Base-by-base conservation (phyloP, 2,797 vertebrate genomes). In the Gambelia wislizenii region DNA sequence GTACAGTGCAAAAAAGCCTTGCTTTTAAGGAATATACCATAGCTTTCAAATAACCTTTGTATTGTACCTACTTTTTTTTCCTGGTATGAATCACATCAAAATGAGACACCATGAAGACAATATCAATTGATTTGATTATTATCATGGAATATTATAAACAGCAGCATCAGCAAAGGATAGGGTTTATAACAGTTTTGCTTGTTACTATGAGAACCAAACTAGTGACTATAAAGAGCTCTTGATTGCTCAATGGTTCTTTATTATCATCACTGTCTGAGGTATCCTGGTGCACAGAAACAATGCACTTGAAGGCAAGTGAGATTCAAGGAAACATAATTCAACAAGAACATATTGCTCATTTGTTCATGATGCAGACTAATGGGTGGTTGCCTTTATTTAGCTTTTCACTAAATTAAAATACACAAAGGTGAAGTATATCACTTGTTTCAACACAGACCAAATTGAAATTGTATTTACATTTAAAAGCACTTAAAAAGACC, bases 241-340 rank as follows among this genome's bases (percentile, higher is more conserved):
- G 44, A 88, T 90, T 91, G 87, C 52, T 93, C 70, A 85, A 2
- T 56, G 54, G 39, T 77, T 72, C 30, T 91, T 91, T 85, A 89
- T 54, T 86, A 89, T 6, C 5, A 83, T 75, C 84, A 90, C 33
- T 12, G 69, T 72, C 72, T 52, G 47, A n/a, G 56, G n/a, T 47
- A 89, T 79, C 72, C 89, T 0, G 0, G 61, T 85, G n/a, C 74
- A 80, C 25, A 9, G 72, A 89, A 79, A 16, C 18, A 91, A 78
- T 54, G 78, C 54, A 87, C 44, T 91, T 5, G 80, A 88, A 91
- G 79, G 67, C 54, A 91, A 83, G 80, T 42, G 67, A 82, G 75
- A 86, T 86, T 86, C n/a, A 67, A 39, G 67, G 74, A 87, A 92
- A 87, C n/a, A 56, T 89, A 90, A 91, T 49, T 77, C 39, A n/a